Percentiles rank a stretch among this genome's conserved stretches.
These are phyloP conservation scores for Nomada ferruginata DNA, from an alignment of 2,888 invertebrate genomes.

Conservation along the genomic window DNA sequence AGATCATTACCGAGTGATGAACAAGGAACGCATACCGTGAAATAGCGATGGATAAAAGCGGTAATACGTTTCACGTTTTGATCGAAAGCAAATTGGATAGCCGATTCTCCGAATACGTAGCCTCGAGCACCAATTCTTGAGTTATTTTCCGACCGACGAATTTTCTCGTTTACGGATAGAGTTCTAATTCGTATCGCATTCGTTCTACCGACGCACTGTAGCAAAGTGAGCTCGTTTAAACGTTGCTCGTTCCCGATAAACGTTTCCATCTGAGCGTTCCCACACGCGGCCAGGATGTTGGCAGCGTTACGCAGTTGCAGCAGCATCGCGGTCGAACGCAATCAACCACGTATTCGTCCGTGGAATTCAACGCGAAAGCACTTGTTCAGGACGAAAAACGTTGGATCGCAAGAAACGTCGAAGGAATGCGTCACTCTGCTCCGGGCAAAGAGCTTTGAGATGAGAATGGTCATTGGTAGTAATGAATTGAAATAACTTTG, in stretches of 20 bases:
- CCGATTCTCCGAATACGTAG: neutral
- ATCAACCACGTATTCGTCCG: slow-evolving; percentile 14
- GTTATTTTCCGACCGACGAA: slow-evolving; percentile 54
- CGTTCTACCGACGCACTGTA: slow-evolving; percentile 32
- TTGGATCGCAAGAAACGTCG: neutral
- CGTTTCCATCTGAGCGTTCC: slow-evolving; percentile 38
- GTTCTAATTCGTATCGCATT: slow-evolving; percentile 46
- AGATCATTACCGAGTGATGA: slow-evolving; percentile 24
- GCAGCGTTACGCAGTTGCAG: neutral
- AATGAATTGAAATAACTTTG: neutral
- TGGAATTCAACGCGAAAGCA: slow-evolving; percentile 8
- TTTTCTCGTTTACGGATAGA: slow-evolving; percentile 53
- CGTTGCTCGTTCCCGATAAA: slow-evolving; percentile 32
- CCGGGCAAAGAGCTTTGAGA: neutral
- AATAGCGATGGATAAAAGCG: neutral
- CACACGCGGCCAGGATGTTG: neutral
- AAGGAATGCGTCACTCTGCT: slow-evolving; percentile 6
- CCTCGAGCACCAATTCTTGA: slow-evolving; percentile 46
- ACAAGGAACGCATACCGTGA: neutral
- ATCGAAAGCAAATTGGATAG: slow-evolving; percentile 38
- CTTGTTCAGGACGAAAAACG: slow-evolving; percentile 15
- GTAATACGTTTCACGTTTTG: slow-evolving; percentile 2
- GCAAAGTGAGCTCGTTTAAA: slow-evolving; percentile 25
- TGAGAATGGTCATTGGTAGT: neutral
- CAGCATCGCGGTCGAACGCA: neutral